Conservation (phyloP, 53 echinoderm and acorn worm genomes). For the Paelopatides confundens region DNA sequence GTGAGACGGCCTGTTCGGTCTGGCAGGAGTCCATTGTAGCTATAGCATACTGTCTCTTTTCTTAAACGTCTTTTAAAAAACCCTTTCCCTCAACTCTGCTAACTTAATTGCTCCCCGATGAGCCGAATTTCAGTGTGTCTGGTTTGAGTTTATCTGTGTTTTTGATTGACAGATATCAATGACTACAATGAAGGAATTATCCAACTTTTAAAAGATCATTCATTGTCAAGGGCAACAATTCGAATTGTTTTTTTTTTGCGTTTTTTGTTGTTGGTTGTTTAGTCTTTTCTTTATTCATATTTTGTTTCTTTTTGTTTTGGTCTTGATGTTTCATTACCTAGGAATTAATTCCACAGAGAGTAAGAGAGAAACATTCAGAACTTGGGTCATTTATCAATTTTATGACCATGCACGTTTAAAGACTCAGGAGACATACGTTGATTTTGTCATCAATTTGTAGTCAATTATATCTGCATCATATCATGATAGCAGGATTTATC, state of each 20-base stretch:
- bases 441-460: too few species aligned
- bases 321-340: too few species aligned
- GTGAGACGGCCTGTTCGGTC: background rate
- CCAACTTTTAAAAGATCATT: background rate
- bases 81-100: background rate
- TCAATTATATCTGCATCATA: too few species aligned
- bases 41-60: background rate
- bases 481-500: too few species aligned
- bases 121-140: conserved; percentile 17
- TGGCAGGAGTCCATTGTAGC: background rate
- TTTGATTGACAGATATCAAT: conserved; percentile 35
- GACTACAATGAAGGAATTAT: conserved; percentile 1
- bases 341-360: too few species aligned
- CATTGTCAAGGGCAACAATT: background rate
- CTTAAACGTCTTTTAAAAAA: background rate
- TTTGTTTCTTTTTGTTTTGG: too few species aligned
- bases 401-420: too few species aligned
- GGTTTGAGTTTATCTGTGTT: conserved; percentile 24
- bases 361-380: too few species aligned
- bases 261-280: too few species aligned
- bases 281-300: too few species aligned
- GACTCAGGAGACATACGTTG: too few species aligned
- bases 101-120: conserved; percentile 40
- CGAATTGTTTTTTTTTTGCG: background rate
- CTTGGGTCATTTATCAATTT: too few species aligned